A percentile compares a stretch with the other conserved stretches of the same genome.
Evolutionary conservation across 2,797 vertebrate species (phyloP).

Genomic region (Pantherophis alleghaniensis): DNA sequence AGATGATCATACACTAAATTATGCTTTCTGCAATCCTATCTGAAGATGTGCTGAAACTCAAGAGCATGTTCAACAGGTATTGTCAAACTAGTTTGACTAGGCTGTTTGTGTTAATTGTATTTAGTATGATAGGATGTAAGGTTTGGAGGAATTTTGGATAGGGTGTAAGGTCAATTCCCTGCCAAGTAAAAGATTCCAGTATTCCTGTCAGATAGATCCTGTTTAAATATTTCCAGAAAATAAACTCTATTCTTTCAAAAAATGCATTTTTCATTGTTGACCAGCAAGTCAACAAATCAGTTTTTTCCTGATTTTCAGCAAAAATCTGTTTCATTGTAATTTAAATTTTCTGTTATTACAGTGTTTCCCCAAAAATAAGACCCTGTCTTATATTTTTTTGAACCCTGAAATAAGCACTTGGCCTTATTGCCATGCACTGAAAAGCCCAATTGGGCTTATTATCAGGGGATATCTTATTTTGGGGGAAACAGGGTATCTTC

Average conservation of each 20-base stretch:
- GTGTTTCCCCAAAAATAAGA: no score
- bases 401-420: no score
- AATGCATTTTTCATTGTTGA: background rate
- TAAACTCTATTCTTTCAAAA: background rate
- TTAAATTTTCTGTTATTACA: background rate
- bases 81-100: background rate
- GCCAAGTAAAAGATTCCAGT: background rate
- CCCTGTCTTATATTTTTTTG: no score
- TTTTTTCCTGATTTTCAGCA: background rate
- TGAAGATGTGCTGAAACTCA: background rate
- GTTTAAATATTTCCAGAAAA: background rate
- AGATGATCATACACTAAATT: background rate
- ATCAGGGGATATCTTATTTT: no score
- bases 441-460: no score
- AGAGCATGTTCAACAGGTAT: background rate
- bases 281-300: background rate
- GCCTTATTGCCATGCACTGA: no score
- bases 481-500: background rate
- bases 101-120: background rate
- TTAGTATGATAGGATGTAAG: background rate
- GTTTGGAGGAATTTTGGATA: background rate
- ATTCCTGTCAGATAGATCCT: background rate
- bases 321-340: background rate
- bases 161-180: background rate
- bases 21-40: background rate